Percentiles rank a stretch among this genome's conserved stretches.
These are phyloP conservation scores for Lamprotornis superbus DNA, from an alignment of 2,113 vertebrate species.

Conservation along the genomic window DNA sequence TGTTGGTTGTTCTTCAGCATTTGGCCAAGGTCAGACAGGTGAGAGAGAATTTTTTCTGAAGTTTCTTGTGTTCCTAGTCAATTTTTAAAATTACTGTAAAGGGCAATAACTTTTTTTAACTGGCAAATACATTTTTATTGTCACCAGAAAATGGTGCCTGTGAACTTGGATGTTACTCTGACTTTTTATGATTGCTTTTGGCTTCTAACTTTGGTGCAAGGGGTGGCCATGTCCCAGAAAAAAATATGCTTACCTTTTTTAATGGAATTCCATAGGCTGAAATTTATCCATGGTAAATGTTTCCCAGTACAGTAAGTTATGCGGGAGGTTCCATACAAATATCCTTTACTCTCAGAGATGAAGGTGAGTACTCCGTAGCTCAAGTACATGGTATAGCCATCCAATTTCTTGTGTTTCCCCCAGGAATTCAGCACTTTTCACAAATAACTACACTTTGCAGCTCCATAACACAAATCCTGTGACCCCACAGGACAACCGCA, in stretches of 20 bases:
- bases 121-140: neutral
- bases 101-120: neutral
- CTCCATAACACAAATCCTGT: neutral
- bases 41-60: neutral
- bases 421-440: neutral
- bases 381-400: neutral
- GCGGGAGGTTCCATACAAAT: neutral
- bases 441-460: neutral
- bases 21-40: neutral
- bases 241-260: neutral
- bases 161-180: neutral
- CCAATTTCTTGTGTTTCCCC: conserved; percentile 2
- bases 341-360: neutral
- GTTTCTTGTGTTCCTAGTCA: neutral
- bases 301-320: neutral
- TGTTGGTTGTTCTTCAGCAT: neutral
- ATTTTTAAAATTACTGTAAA: neutral
- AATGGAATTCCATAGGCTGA: neutral
- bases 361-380: neutral
- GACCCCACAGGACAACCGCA: neutral
- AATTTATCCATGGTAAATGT: neutral
- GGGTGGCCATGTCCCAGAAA: neutral
- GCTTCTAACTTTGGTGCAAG: neutral
- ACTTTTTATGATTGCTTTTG: neutral
- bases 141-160: neutral